Base-by-base conservation (phyloP, 2,113 vertebrate species). In the Meleagris gallopavo region DNA sequence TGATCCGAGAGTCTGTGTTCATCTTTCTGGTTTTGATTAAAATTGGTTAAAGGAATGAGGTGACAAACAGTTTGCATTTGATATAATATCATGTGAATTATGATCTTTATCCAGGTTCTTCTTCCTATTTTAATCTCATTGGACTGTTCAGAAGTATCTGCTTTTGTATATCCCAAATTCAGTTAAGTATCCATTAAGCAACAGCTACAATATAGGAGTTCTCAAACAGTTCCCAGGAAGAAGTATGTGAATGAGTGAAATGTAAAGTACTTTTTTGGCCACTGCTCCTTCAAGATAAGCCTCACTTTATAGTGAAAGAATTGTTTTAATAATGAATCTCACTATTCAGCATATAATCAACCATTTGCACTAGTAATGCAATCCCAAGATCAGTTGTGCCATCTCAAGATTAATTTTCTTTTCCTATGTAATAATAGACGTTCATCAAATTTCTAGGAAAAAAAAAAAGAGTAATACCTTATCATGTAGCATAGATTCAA, bases 1-100 rank as follows among this genome's bases (percentile, higher is more conserved):
- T 99, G 98, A 30, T 97, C 97, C 1, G 98, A 98, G 36, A 99
- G 97, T 58, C 96, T 98, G 19, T 92, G 97, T 43, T 97, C 95
- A 1, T 97, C 84, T 97, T 96, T 98, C 98, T 99, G 86, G 58
- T 45, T 87, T 90, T 76, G 17, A 89, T 89, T 66, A 13, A 69
- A 89, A 86, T 64, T 9, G 18, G 24, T 92, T 93, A 71, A 86
- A 19, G 6, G 34, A 78, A 88, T 9, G 6, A 79, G 13, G 11
- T 54, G 10, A 86, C 60, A 94, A 86, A 34, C 12, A 71, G 8
- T 15, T 55, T 88, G 34, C 9, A 58, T 11, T 88, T 72, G 32
- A 89, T 69, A 88, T 27, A 69, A 52, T 22, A 48, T 13, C 30
- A 19, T 40, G 11, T 48, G 46, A 90, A 52, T 32, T 83, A n/a